Evolutionary conservation across 1,140 invertebrate genomes (phyloP).

Genomic region (Pristionchus pacificus): DNA sequence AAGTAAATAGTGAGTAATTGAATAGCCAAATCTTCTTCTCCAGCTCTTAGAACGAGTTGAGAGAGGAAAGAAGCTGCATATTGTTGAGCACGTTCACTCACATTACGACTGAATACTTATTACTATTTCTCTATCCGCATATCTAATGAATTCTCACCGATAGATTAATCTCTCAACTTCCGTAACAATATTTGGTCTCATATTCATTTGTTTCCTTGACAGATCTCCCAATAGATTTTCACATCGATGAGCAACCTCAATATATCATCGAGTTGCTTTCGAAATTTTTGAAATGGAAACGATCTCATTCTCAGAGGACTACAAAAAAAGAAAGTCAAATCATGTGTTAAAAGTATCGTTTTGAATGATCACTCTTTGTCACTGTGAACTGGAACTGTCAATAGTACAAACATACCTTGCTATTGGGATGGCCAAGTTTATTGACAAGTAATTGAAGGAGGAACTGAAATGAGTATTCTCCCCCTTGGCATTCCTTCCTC

Average conservation of each 20-base stretch:
- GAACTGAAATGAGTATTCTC: constrained; percentile 55
- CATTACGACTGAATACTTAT: constrained; percentile 23
- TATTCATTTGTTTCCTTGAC: constrained; percentile 76
- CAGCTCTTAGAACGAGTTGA: constrained; percentile 18
- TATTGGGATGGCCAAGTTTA: constrained; percentile 86
- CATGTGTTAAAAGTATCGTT: too few relatives aligned
- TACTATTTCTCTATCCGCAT: too few relatives aligned
- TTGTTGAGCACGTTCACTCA: constrained; percentile 15
- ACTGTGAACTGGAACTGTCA: background rate
- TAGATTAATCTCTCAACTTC: constrained; percentile 87
- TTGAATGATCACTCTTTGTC: too few relatives aligned
- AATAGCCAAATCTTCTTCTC: constrained; percentile 18
- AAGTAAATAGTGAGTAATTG: constrained; percentile 26
- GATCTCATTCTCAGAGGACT: too few relatives aligned
- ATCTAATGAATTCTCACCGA: too few relatives aligned
- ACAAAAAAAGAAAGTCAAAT: background rate
- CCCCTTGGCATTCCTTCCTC: background rate
- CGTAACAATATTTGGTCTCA: constrained; percentile 78
- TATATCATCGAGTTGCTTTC: too few relatives aligned
- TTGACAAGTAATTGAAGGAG: constrained; percentile 79
- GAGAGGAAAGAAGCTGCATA: constrained; percentile 26
- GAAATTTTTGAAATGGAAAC: too few relatives aligned
- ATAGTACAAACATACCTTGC: constrained; percentile 79
- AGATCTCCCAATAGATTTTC: constrained; percentile 80
- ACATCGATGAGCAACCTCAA: background rate